These are phyloP conservation scores for Deilephila elpenor DNA, from an alignment of 2,888 invertebrate genomes.

Conservation along the genomic window DNA sequence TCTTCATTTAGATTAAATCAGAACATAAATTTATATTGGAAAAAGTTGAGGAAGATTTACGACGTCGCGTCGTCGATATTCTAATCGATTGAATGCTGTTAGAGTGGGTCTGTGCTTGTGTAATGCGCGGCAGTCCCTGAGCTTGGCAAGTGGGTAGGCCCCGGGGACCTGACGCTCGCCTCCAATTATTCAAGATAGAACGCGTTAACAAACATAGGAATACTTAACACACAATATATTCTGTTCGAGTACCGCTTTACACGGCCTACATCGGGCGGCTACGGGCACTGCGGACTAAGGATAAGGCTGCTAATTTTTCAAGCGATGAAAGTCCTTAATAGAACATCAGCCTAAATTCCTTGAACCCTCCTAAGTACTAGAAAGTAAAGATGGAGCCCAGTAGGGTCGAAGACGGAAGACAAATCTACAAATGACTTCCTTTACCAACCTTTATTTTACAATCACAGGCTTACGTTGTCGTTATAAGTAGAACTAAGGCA, in stretches of 20 bases:
- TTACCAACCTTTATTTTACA: no score
- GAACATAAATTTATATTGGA: constrained; percentile 9
- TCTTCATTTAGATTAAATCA: constrained; percentile 8
- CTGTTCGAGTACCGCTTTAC: constrained; percentile 55
- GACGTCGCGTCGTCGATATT: constrained; percentile 8
- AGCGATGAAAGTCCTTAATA: neutral
- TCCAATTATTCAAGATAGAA: constrained; percentile 64
- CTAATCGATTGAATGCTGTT: constrained; percentile 9
- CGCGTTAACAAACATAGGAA: constrained; percentile 64
- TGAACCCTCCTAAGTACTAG: no score
- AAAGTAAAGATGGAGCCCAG: no score
- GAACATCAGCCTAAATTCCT: no score
- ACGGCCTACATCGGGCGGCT: constrained; percentile 51
- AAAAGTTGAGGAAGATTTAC: constrained; percentile 11
- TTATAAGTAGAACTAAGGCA: no score
- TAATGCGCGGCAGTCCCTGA: constrained; percentile 14
- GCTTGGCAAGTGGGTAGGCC: constrained; percentile 28
- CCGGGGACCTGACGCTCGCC: constrained; percentile 18
- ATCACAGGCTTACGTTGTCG: no score
- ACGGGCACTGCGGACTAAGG: constrained; percentile 41
- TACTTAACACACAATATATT: constrained; percentile 74
- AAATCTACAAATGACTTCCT: no score
- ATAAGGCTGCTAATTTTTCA: neutral
- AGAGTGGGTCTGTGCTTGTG: neutral
- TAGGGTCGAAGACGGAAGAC: no score